These are phyloP conservation scores for Oscheius sp. DNA, from an alignment of 2,888 invertebrate species.

Conservation along the genomic window DNA sequence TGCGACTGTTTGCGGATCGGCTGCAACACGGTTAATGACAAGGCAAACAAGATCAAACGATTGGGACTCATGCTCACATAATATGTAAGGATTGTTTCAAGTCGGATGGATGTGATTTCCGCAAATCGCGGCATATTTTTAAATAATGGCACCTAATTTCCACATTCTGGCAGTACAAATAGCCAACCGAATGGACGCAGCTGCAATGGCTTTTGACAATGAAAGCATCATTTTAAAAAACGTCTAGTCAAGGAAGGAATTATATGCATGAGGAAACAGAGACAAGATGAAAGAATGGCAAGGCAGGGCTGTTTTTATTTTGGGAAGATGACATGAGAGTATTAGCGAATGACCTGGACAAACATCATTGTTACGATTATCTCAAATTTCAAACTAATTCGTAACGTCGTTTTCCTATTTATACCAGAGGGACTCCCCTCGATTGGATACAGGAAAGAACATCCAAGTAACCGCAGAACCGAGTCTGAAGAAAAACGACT, in stretches of 20 bases:
- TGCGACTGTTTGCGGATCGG: constrained; percentile 25
- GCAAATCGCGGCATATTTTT: constrained; percentile 21
- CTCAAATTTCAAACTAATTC: constrained; percentile 1
- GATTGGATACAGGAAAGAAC: background rate
- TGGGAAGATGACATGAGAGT: background rate
- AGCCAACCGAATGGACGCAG: background rate
- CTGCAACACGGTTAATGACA: constrained; percentile 29
- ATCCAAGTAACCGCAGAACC: background rate
- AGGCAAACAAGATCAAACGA: constrained; percentile 15
- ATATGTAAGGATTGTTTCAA: constrained; percentile 1
- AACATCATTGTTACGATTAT: background rate
- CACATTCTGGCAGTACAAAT: background rate
- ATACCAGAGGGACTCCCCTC: too few species aligned
- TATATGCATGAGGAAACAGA: background rate
- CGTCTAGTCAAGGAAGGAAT: background rate
- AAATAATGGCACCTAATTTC: constrained; percentile 17
- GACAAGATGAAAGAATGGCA: background rate
- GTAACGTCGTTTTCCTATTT: too few species aligned
- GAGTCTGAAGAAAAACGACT: constrained; percentile 2
- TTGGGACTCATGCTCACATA: constrained; percentile 8
- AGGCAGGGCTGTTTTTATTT: background rate
- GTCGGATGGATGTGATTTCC: background rate
- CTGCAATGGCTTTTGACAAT: too few species aligned
- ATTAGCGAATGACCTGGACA: constrained; percentile 4
- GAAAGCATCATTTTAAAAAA: too few species aligned